A percentile compares a stretch with the other conserved stretches of the same genome.
Evolutionary conservation across 2,888 invertebrate species (phyloP).

Genomic region (Diplazon laetatorius): DNA sequence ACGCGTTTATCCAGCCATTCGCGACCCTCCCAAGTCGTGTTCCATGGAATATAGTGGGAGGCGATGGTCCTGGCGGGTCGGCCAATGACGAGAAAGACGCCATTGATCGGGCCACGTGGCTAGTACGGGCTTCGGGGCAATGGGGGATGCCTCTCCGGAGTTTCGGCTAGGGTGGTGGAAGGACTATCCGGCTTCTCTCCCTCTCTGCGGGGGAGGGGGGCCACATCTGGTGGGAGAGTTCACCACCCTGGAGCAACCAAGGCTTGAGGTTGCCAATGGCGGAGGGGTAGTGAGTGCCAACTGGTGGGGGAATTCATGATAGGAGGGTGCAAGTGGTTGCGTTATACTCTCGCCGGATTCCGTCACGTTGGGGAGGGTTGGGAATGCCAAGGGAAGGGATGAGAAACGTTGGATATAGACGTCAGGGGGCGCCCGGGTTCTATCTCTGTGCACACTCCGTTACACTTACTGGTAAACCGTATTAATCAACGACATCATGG

Average conservation of each 20-base stretch:
- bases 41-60: conserved; percentile 66
- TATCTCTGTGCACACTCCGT: conserved; percentile 81
- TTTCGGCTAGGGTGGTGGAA: not conserved
- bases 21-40: conserved; percentile 43
- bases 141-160: conserved; percentile 41
- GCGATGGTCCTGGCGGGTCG: conserved; percentile 75
- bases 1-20: conserved; percentile 19
- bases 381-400: conserved; percentile 59
- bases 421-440: conserved; percentile 62
- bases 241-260: conserved; percentile 15
- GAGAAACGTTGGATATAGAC: conserved; percentile 58
- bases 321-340: conserved; percentile 49
- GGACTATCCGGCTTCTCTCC: too few species aligned
- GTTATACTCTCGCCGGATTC: conserved; percentile 39
- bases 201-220: too few species aligned
- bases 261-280: conserved; percentile 4
- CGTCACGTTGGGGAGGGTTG: conserved; percentile 58
- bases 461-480: conserved; percentile 83
- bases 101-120: conserved; percentile 83
- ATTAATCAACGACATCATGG: conserved; percentile 83
- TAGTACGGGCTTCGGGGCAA: conserved; percentile 71
- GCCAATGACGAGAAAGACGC: conserved; percentile 81
- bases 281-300: conserved; percentile 12
- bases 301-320: too few species aligned
- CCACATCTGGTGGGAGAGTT: conserved; percentile 39